Base-by-base conservation (phyloP, 2,113 vertebrate genomes). In the Xiphophorus hellerii region DNA sequence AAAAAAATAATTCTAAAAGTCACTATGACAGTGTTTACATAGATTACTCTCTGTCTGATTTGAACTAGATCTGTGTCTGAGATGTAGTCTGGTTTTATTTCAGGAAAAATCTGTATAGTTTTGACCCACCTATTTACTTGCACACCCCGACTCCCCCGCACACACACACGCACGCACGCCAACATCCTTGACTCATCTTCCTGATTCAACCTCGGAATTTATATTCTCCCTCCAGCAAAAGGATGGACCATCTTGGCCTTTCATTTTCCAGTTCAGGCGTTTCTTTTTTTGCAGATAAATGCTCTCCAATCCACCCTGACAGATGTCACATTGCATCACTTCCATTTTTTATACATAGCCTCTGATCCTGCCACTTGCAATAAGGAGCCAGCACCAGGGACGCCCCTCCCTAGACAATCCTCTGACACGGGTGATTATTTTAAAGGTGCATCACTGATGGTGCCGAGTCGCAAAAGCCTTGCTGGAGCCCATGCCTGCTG, bases 221-320 rank as follows among this genome's bases (percentile, higher is more conserved):
- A 90, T 89, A 89, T 88, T 92, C 85, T 76, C 89, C 88, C 84
- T 81, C 81, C 78, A 89, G 87, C 90, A 82, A 87, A 87, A 91
- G 83, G 86, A 88, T 89, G 89, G 85, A 83, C 87, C 83, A 92
- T 90, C 88, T 62, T 94, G 93, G 92, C 93, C 94, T 95, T 95
- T 93, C 90, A 93, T 94, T 95, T 96, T 95, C 92, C 94, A 94
- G 95, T 95, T 95, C 94, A 95, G 62, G 94, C 94, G 88, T 92
- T 88, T 89, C 82, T 84, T 87, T 90, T 85, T 92, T 90, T 90
- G 67, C 92, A 90, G 92, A 92, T 89, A 95, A 94, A 94, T 94
- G 92, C 93, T 93, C 88, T 88, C 68, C 94, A 90, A 90, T 95
- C 86, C 81, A 90, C 91, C 90, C 87, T 94, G 96, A 96, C 93